Evolutionary conservation across 2,888 invertebrate species (phyloP).

Genomic region (Subacronicta megacephala): DNA sequence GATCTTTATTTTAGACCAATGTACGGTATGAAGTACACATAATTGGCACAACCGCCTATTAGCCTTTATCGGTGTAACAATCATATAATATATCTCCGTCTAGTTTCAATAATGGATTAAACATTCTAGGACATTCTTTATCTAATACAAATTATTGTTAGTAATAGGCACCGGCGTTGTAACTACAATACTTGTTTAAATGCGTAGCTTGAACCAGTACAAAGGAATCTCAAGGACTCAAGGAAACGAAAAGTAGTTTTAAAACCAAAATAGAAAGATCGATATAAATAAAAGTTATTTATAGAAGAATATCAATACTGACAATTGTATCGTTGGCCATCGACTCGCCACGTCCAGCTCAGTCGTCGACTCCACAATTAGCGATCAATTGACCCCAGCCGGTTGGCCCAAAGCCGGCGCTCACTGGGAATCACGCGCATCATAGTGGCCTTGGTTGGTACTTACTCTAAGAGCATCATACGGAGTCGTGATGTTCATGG

Average conservation of each 20-base stretch:
- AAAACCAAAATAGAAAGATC: conserved; percentile 41
- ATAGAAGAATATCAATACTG: conserved; percentile 63
- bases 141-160: conserved; percentile 22
- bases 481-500: conserved; percentile 57
- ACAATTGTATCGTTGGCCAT: conserved; percentile 67
- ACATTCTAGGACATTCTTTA: conserved; percentile 30
- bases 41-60: conserved; percentile 42
- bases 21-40: conserved; percentile 26
- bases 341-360: conserved; percentile 63
- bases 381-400: conserved; percentile 83
- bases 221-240: conserved; percentile 39
- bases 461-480: conserved; percentile 54
- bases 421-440: conserved; percentile 61
- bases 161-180: neutral
- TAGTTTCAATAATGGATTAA: conserved; percentile 17
- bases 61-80: conserved; percentile 38
- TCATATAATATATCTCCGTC: conserved; percentile 38
- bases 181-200: neutral
- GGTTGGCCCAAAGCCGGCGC: conserved; percentile 71
- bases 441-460: conserved; percentile 60
- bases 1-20: conserved; percentile 35
- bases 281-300: conserved; percentile 48
- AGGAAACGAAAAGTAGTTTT: conserved; percentile 14
- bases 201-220: conserved; percentile 5
- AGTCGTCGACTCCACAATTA: conserved; percentile 76